Conservation (phyloP, 2,888 invertebrate genomes). For the Serrognathus titanus region DNA sequence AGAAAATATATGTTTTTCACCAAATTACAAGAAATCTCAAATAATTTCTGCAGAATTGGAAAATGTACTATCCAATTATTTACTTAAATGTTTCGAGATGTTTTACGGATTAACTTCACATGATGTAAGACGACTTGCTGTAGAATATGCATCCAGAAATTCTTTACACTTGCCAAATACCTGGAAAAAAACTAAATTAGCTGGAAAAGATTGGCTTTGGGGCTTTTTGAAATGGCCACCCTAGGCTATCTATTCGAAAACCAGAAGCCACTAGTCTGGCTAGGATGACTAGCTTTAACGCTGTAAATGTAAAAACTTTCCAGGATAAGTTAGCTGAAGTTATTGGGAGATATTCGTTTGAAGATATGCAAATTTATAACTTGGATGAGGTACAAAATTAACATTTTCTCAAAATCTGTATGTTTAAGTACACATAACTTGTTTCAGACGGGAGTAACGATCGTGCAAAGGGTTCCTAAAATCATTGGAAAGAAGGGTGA, state of each 20-base stretch:
- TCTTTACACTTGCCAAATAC: not conserved
- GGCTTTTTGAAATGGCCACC: not conserved
- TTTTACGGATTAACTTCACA: not conserved
- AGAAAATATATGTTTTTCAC: not conserved
- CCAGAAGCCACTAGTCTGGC: no score
- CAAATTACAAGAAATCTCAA: not conserved
- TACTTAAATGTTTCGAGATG: not conserved
- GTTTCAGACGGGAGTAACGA: not conserved
- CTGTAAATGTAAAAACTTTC: no score
- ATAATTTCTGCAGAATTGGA: not conserved
- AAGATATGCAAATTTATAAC: not conserved
- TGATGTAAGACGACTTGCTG: no score
- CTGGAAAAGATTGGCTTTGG: not conserved
- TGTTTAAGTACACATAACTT: no score
- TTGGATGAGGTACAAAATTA: not conserved
- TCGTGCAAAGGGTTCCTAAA: no score
- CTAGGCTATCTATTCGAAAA: not conserved
- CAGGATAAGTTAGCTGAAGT: not conserved
- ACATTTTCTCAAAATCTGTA: no score
- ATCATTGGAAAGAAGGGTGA: conserved; percentile 11
- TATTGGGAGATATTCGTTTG: not conserved
- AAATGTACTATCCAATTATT: not conserved
- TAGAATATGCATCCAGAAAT: not conserved
- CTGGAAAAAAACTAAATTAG: not conserved
- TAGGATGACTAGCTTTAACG: no score